Evolutionary conservation across 2,113 vertebrate species (phyloP), one percentile per base, ranked within the genome.

Genomic region (Hassar affinis): DNA sequence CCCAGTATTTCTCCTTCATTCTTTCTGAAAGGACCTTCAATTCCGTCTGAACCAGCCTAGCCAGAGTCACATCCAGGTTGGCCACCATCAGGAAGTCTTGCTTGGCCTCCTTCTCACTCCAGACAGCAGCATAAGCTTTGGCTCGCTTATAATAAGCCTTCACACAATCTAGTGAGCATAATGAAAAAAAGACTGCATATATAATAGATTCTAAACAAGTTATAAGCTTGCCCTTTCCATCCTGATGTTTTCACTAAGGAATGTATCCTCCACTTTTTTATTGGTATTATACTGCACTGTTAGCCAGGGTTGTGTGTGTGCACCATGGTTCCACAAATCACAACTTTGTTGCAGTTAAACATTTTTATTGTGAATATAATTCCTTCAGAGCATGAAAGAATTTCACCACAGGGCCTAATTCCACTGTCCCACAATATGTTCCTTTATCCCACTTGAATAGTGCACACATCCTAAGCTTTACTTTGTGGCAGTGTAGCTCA

Each of bases 61-160:
- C 87, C 90, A 96, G 91, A 38, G 93, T 93, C 47, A 90, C 35
- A 84, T 95, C 95, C 0, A 97, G 89, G 17, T 93, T 90, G 81
- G 91, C 90, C 85, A 95, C 95, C 30, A 90, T 92, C 88, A 93
- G 88, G 88, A 94, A 96, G 85, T 95, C 94, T 33, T 86, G 88
- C 35, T 91, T 91, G 0, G 94, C 94, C 86, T 96, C 94, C 82
- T 90, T 92, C 84, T 96, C 95, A 0, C 96, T 95, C 96, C 96
- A 97, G 47, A 97, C 93, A 0, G 96, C 95, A 0, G 94, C 90
- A 0, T 96, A 94, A 2, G 95, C 95, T 85, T 96, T 96, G 0
- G 95, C 95, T 80, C 95, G 90, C 90, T 96, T 97, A 91, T 96
- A 97, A 87, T 96, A 96, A 25, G 93, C 95, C 83, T 96, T 96